Percentiles rank a stretch among this genome's conserved stretches.
Evolutionary conservation across 2,113 vertebrate species (phyloP).

Genomic region (Cariama cristata): DNA sequence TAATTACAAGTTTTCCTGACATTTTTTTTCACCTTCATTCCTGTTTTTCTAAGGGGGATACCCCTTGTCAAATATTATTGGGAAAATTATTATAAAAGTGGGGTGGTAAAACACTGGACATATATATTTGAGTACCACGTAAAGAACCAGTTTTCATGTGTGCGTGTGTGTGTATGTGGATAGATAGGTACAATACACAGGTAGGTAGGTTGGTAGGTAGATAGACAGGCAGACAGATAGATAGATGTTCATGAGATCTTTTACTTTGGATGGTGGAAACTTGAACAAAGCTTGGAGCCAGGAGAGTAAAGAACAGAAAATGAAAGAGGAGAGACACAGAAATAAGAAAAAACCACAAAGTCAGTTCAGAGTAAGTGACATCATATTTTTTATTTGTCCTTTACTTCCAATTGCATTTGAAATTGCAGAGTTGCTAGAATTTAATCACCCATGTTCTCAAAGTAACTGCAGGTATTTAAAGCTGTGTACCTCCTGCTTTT

Average conservation of each 20-base stretch:
- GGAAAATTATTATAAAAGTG: not conserved
- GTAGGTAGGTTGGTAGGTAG: not conserved
- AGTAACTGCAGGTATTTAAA: slow-evolving; percentile 71
- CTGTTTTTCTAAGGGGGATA: not conserved
- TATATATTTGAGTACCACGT: not conserved
- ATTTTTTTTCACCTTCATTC: not conserved
- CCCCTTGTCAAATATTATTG: not conserved
- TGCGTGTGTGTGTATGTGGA: not conserved
- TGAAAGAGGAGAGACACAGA: slow-evolving; percentile 16
- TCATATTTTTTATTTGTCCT: slow-evolving; percentile 61
- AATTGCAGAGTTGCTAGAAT: slow-evolving; percentile 66
- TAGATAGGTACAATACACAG: not conserved
- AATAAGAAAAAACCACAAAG: slow-evolving; percentile 8
- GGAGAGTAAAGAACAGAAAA: not conserved
- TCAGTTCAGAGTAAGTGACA: slow-evolving; percentile 29
- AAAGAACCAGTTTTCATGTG: not conserved
- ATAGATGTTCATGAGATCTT: not conserved
- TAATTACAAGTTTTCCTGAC: not conserved
- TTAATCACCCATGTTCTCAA: slow-evolving; percentile 59
- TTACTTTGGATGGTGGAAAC: not conserved
- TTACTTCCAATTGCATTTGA: slow-evolving; percentile 51
- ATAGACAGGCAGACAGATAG: not conserved
- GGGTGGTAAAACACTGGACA: not conserved
- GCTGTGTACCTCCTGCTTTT: slow-evolving; percentile 32
- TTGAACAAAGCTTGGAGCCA: not conserved